Conservation (phyloP, 2,113 vertebrate species). For the Heterotis niloticus region DNA sequence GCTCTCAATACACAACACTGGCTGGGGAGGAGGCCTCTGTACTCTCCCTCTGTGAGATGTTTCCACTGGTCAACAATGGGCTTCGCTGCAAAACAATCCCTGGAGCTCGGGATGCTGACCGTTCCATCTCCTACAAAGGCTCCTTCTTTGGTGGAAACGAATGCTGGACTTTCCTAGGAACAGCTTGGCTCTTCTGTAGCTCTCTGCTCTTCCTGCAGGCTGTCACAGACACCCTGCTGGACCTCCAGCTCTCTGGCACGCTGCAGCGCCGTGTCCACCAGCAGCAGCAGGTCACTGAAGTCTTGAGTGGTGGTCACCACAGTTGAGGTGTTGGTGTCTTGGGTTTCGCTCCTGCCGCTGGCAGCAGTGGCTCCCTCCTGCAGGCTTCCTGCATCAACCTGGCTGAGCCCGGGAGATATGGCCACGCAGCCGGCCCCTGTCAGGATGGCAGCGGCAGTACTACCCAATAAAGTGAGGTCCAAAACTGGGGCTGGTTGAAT, state of each 20-base stretch:
- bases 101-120: neutral
- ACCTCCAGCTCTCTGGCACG: conserved; percentile 71
- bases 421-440: conserved; percentile 52
- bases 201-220: neutral
- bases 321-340: conserved; percentile 50
- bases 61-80: neutral
- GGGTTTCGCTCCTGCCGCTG: conserved; percentile 43
- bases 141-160: neutral
- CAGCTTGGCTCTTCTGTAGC: conserved; percentile 29
- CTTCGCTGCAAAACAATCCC: too few species aligned
- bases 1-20: conserved; percentile 35
- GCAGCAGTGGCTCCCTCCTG: conserved; percentile 51
- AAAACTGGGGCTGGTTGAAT: conserved; percentile 56
- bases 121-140: neutral
- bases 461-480: conserved; percentile 62
- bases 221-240: neutral
- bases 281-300: conserved; percentile 85
- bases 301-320: conserved; percentile 70
- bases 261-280: conserved; percentile 84
- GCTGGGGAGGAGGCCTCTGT: neutral
- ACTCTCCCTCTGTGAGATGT: neutral
- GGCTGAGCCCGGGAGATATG: conserved; percentile 39
- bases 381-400: conserved; percentile 54
- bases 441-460: conserved; percentile 64
- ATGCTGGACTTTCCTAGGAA: neutral